Base-by-base conservation (phyloP, 2,797 vertebrate species). In the Tenualosa thibaudeaui region DNA sequence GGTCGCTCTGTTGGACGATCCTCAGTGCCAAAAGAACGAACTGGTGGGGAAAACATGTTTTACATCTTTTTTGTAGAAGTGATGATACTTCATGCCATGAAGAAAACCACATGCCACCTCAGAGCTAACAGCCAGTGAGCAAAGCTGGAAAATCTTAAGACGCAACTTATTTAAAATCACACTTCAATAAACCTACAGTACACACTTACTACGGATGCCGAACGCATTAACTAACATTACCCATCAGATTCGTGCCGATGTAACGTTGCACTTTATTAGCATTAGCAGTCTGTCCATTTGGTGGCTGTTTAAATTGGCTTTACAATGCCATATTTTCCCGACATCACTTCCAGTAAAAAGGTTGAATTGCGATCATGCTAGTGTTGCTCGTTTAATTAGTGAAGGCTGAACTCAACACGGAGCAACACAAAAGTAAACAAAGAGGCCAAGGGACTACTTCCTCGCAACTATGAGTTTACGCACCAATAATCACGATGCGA, bases 1-100 rank as follows among this genome's bases (percentile, higher is more conserved):
- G 98, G 98, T 84, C 98, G 94, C 87, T 99, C 98, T 1, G 98
- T 99, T 8, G 98, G 98, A 54, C 98, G 96, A 81, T 99, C 97
- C 88, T 99, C 98, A 19, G 98, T 99, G 71, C 98, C 98, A 83
- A 99, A 99, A 31, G 98, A 99, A 85, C 98, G 97, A 91, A 99
- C 98, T 99, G 93, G 86, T 37, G 54, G 19, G 82, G 31, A 86
- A 85, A 82, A 17, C 86, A 1, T 84, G 0, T 54, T 7, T 84
- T 83, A 85, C 87, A 71, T 51, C 46, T 81, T 81, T 24, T 88
- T 90, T 87, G 75, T 40, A 43, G 17, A 17, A 24, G 17, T 22
- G 58, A 12, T 58, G 56, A 24, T 7, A 5, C 8, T 62, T 62
- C 22, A 24, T 9, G 6, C 58, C 54, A 4, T 19, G 0, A 56